phyloP scores from a whole-genome alignment of 2,797 vertebrate genomes.

The Danio albolineatus region DNA sequence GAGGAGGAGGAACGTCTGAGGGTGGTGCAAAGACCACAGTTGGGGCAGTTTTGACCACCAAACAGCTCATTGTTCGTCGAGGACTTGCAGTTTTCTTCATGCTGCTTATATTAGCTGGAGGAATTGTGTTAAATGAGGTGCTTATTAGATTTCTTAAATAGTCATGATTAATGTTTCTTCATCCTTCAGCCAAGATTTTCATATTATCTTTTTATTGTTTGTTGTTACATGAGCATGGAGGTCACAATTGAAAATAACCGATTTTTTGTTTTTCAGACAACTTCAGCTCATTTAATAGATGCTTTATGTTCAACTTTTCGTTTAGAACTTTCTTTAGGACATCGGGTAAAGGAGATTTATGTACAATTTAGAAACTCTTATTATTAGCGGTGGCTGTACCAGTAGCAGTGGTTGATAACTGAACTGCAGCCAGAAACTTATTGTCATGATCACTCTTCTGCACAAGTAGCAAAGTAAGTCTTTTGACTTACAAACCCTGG shows the following conservation, averaged over 20 bases:
- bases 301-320: not conserved
- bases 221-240: not conserved
- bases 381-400: too few species aligned
- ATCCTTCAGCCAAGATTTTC: not conserved
- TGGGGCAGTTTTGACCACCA: constrained; percentile 59
- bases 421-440: too few species aligned
- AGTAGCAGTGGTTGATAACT: too few species aligned
- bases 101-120: constrained; percentile 70
- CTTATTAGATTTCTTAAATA: constrained; percentile 64
- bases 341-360: too few species aligned
- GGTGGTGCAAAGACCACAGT: not conserved
- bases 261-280: not conserved
- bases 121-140: constrained; percentile 70
- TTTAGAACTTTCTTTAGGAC: not conserved
- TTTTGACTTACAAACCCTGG: too few species aligned
- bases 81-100: constrained; percentile 69
- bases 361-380: too few species aligned
- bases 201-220: not conserved
- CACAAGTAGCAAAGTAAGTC: too few species aligned
- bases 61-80: constrained; percentile 72
- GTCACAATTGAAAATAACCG: not conserved
- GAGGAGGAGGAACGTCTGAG: constrained; percentile 11
- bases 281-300: not conserved
- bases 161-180: constrained; percentile 28
- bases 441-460: too few species aligned